Evolutionary conservation across 2,888 invertebrate species (phyloP).

Genomic region (Cartodere bifasciata): DNA sequence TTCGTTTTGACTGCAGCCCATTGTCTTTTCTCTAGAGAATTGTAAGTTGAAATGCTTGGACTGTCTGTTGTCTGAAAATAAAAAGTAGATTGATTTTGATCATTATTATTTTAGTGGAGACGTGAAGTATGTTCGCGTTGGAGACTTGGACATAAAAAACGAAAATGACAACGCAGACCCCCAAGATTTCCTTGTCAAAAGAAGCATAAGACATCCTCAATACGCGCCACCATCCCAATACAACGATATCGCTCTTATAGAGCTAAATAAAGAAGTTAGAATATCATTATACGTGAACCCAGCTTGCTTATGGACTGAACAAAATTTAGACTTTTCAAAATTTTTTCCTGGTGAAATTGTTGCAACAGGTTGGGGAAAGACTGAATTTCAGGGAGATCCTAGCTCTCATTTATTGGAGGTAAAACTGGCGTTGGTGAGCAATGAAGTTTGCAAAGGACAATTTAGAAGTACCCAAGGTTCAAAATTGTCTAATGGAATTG

Average conservation of each 20-base stretch:
- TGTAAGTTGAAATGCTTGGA: conserved; percentile 13
- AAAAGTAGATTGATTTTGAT: too few species aligned
- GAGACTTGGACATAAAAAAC: conserved; percentile 12
- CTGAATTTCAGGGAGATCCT: conserved; percentile 14
- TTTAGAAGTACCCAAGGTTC: conserved; percentile 5
- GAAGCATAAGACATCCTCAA: conserved; percentile 27
- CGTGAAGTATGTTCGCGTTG: conserved; percentile 12
- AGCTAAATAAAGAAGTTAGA: conserved; percentile 23
- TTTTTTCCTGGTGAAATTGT: conserved; percentile 12
- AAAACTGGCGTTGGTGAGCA: conserved; percentile 14
- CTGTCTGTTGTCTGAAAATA: conserved; percentile 1
- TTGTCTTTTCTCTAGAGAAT: conserved; percentile 29
- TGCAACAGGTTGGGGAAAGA: conserved; percentile 35
- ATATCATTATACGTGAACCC: conserved; percentile 31
- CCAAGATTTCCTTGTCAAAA: conserved; percentile 19
- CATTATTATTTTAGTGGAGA: conserved; percentile 10
- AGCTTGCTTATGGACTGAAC: conserved; percentile 31
- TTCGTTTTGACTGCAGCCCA: conserved; percentile 54
- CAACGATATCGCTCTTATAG: conserved; percentile 36
- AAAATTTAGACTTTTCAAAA: too few species aligned
- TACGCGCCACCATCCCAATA: conserved; percentile 29
- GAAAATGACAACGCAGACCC: conserved; percentile 28
- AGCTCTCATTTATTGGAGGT: conserved; percentile 33
- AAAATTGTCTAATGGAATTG: conserved; percentile 15
- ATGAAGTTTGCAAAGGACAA: conserved; percentile 9